Percentiles rank a stretch among this genome's conserved stretches.
Conservation (phyloP, 1,140 invertebrate genomes). For the Heliconius hermathena region DNA sequence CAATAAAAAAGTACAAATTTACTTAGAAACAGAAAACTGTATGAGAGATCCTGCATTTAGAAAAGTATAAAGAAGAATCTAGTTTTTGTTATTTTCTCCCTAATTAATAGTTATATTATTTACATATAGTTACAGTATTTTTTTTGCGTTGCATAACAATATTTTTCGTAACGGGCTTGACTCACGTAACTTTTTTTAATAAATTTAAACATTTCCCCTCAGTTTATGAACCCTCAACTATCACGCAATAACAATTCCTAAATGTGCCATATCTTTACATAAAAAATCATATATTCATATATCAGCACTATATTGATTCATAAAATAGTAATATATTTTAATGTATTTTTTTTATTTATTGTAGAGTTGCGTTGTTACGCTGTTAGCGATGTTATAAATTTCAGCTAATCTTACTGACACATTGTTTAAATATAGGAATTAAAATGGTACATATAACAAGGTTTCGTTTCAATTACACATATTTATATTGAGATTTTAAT, state of each 20-base stretch:
- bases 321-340: not conserved
- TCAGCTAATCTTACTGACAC: constrained; percentile 3
- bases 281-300: not conserved
- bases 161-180: no score
- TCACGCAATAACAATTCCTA: not conserved
- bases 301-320: not conserved
- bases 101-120: no score
- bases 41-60: no score
- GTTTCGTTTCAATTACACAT: not conserved
- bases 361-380: not conserved
- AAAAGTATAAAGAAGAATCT: no score
- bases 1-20: no score
- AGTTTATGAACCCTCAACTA: no score
- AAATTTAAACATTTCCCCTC: no score
- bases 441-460: not conserved
- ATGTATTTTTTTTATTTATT: constrained; percentile 5
- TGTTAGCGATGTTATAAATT: constrained; percentile 3
- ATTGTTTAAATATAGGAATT: constrained; percentile 9
- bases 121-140: no score
- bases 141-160: no score
- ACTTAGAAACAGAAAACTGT: no score
- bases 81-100: no score
- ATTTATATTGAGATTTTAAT: not conserved
- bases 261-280: not conserved
- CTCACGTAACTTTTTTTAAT: no score